Conservation (phyloP, 2,113 vertebrate genomes). For the Neoarius graeffei region DNA sequence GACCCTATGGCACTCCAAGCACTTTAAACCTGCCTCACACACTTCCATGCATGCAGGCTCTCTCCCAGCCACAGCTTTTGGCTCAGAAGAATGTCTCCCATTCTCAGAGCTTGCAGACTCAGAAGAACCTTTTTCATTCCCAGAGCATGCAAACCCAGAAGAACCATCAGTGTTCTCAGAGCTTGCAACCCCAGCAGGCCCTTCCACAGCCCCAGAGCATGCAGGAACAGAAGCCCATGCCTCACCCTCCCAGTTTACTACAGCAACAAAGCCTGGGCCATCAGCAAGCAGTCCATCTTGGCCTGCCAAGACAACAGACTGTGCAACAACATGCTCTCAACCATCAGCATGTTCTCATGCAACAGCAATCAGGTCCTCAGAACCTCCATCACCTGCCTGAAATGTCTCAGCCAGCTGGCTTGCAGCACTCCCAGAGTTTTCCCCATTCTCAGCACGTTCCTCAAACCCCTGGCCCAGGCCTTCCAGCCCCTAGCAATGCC, state of each 20-base stretch:
- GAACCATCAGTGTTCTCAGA: conserved; percentile 73
- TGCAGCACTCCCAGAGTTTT: conserved; percentile 71
- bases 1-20: conserved; percentile 90
- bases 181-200: conserved; percentile 57
- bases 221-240: conserved; percentile 57
- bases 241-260: conserved; percentile 53
- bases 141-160: conserved; percentile 60
- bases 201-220: conserved; percentile 60
- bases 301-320: conserved; percentile 62
- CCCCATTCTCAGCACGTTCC: conserved; percentile 66
- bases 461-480: conserved; percentile 69
- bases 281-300: conserved; percentile 56
- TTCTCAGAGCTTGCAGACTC: conserved; percentile 60
- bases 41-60: conserved; percentile 74
- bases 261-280: conserved; percentile 57
- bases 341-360: conserved; percentile 75
- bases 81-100: conserved; percentile 62
- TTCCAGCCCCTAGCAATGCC: conserved; percentile 72
- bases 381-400: conserved; percentile 67
- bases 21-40: conserved; percentile 93
- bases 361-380: conserved; percentile 63
- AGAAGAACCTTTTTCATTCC: conserved; percentile 38
- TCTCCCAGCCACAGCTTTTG: conserved; percentile 74
- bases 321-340: conserved; percentile 62
- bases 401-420: conserved; percentile 57